A percentile compares a stretch with the other conserved stretches of the same genome.
These are phyloP conservation scores for Mus musculus DNA, from an alignment of 2,113 vertebrate species.

Conservation along the genomic window DNA sequence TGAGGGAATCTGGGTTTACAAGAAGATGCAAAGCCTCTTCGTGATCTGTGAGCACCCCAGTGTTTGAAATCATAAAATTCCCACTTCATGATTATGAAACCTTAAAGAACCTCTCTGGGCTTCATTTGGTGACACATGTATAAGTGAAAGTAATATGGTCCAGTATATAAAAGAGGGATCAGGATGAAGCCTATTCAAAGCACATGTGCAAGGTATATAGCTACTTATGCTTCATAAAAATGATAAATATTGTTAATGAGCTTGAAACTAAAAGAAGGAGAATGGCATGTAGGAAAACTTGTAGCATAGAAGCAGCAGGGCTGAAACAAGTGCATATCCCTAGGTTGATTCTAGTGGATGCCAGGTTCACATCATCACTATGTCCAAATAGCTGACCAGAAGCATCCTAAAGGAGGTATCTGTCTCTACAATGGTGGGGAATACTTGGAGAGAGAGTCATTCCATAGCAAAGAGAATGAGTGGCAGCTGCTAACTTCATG, in stretches of 20 bases:
- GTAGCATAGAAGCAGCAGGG: accelerated
- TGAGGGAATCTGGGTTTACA: background rate
- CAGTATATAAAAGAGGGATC: background rate
- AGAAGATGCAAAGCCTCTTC: background rate
- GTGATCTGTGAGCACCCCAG: accelerated
- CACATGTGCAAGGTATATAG: too few relatives aligned
- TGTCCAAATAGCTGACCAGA: background rate
- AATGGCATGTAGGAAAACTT: background rate
- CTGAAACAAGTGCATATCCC: background rate
- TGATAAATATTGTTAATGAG: background rate
- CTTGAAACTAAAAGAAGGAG: background rate
- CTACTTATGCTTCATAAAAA: background rate
- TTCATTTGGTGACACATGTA: background rate
- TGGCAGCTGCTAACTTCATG: background rate
- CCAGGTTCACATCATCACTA: background rate
- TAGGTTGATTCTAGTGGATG: background rate
- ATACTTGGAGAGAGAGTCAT: background rate
- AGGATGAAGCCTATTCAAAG: background rate
- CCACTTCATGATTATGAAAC: background rate
- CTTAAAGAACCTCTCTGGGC: background rate
- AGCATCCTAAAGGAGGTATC: background rate
- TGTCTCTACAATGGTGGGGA: background rate
- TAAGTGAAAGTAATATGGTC: background rate
- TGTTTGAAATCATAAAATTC: background rate
- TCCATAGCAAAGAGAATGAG: background rate